Percentiles rank a stretch among this genome's conserved stretches.
Conservation (phyloP, 64 coral and sea anemone genomes). For the Actinia equina region DNA sequence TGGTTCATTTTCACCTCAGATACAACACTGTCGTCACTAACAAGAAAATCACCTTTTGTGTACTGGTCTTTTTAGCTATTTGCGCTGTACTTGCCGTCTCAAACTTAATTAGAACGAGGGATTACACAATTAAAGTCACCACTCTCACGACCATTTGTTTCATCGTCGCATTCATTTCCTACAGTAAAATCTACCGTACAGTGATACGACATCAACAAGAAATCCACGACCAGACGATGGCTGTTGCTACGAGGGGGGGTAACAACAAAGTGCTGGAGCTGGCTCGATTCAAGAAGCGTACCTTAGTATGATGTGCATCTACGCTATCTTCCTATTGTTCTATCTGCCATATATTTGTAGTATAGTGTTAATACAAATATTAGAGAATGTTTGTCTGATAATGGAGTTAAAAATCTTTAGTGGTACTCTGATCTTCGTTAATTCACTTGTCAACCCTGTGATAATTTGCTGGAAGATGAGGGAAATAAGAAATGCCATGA, state of each 20-base stretch:
- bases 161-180: neutral
- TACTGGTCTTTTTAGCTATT: neutral
- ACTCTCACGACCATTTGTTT: neutral
- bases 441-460: neutral
- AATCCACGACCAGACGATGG: neutral
- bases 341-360: neutral
- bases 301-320: neutral
- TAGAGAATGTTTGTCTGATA: neutral
- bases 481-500: neutral
- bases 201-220: neutral
- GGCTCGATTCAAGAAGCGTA: neutral
- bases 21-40: conserved; percentile 11
- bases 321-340: neutral
- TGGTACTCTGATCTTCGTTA: neutral
- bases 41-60: neutral
- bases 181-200: neutral
- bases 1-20: conserved; percentile 12
- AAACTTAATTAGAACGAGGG: neutral
- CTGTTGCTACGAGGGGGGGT: neutral
- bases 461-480: neutral
- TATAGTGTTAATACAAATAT: neutral
- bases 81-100: neutral
- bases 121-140: neutral
- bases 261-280: neutral
- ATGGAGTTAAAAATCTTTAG: neutral